These are phyloP conservation scores for Agrenia bidenticulata DNA, from an alignment of 2,888 invertebrate species.

Conservation along the genomic window DNA sequence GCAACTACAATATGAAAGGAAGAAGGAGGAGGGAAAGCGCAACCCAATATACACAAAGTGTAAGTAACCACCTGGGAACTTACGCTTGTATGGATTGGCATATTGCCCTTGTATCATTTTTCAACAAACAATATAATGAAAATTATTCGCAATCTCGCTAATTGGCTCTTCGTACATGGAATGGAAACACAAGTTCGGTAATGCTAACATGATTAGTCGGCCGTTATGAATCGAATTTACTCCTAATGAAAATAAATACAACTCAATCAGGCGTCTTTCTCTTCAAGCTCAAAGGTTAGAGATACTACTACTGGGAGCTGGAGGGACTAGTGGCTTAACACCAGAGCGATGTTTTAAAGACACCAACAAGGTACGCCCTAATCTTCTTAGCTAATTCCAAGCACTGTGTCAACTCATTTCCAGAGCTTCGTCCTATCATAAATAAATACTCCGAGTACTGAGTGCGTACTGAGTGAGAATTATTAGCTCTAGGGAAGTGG, in stretches of 20 bases:
- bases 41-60: slow-evolving; percentile 1
- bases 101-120: slow-evolving; percentile 50
- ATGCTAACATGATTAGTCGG: slow-evolving; percentile 40
- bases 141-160: slow-evolving; percentile 51
- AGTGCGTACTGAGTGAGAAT: too few relatives aligned
- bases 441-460: too few relatives aligned
- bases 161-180: slow-evolving; percentile 46
- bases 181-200: slow-evolving; percentile 15
- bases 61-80: slow-evolving; percentile 13
- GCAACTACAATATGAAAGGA: background rate
- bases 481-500: too few relatives aligned
- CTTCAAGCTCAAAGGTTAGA: background rate
- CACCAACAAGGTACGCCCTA: too few relatives aligned
- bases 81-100: slow-evolving; percentile 22
- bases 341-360: too few relatives aligned
- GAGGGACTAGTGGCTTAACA: too few relatives aligned
- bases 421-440: too few relatives aligned
- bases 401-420: too few relatives aligned
- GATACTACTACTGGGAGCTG: too few relatives aligned
- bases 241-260: slow-evolving; percentile 37
- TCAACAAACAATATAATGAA: slow-evolving; percentile 49
- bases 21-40: background rate
- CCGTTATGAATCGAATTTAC: slow-evolving; percentile 40
- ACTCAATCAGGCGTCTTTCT: slow-evolving; percentile 24
- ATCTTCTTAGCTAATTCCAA: too few relatives aligned